Base-by-base conservation (phyloP, 2,797 vertebrate species). In the Acipenser ruthenus region DNA sequence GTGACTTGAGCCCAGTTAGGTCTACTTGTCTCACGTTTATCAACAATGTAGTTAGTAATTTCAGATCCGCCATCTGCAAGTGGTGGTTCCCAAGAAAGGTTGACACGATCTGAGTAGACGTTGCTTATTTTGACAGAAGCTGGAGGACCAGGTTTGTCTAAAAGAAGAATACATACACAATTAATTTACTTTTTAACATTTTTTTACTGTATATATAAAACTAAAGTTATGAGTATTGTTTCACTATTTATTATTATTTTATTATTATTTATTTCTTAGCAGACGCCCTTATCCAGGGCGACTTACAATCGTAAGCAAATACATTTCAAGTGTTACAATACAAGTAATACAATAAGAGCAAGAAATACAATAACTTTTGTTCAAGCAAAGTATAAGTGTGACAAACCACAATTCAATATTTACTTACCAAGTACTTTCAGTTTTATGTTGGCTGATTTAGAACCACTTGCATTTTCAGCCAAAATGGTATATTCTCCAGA, bases 11-110 rank as follows among this genome's bases (percentile, higher is more conserved):
- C 96, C 97, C 97, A 99, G 75, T 96, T 94, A 53, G 96, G 89
- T 74, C 96, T 91, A 83, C 94, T 99, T 58, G 95, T 98, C 86
- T 99, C 96, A 74, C 97, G 95, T 73, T 99, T 99, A 84, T 99
- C 95, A 73, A 99, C 71, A 63, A 98, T 93, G 72, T 98, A 99
- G 78, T 91, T 93, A 65, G 75, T 96, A 77, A 99, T 89, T 65
- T 90, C 75, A 73, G 93, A 92, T 18, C 94, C 95, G 53, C 97
- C 97, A 7, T 99, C 95, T 80, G 91, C 91, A 71, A 94, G 79
- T 71, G 97, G 96, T 71, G 95, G 88, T 65, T 94, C 90, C 96
- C 96, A 99, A 70, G 86, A 89, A 73, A 99, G 65, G 81, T 93
- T 93, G 58, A 96, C 86, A 65, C 73, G 90, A 67, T 91, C 91